Evolutionary conservation across 2,797 vertebrate genomes (phyloP), one percentile per base, ranked within the genome.

Genomic region (Anguilla pacifica): DNA sequence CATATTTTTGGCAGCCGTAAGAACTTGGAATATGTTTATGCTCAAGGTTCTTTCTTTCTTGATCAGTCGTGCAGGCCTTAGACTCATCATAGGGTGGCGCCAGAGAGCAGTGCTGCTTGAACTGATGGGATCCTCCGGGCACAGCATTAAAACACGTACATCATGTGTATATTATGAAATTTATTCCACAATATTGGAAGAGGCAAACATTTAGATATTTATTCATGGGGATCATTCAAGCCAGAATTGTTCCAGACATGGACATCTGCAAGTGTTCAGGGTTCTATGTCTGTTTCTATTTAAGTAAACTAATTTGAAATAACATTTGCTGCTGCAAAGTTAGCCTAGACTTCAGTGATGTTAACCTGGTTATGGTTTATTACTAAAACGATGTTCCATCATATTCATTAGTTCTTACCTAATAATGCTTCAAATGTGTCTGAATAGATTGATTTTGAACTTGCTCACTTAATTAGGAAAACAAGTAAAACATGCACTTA

Each of bases 51-150:
- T 61, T 22, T 35, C 25, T 61, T 79, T 19, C 2, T 59, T 64
- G 31, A 49, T 43, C 64, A n/a, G 9, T 9, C 2, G 0, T 51
- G 11, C 25, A 82, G 19, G 25, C 46, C 17, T 74, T 53, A 31
- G 13, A 51, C 15, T 74, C 22, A 46, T 74, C 90, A 91, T 89
- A 87, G 53, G 91, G 89, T 88, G 91, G 90, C 87, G 89, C 88
- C 89, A 90, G 89, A 89, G 91, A 89, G 90, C 83, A 88, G 19
- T 53, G 31, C 35, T n/a, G 28, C n/a, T n/a, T 43, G 6, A 61
- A 35, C 59, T 61, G 53, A 61, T 59, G 19, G 6, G 28, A 35
- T 46, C 1, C 28, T 43, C 3, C 4, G 4, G 35, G 15, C 3
- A 46, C 74, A 79, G 5, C 35, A 74, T 74, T 31, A 79, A 39